Conservation (phyloP, 2,113 vertebrate species). For the Malurus melanocephalus region DNA sequence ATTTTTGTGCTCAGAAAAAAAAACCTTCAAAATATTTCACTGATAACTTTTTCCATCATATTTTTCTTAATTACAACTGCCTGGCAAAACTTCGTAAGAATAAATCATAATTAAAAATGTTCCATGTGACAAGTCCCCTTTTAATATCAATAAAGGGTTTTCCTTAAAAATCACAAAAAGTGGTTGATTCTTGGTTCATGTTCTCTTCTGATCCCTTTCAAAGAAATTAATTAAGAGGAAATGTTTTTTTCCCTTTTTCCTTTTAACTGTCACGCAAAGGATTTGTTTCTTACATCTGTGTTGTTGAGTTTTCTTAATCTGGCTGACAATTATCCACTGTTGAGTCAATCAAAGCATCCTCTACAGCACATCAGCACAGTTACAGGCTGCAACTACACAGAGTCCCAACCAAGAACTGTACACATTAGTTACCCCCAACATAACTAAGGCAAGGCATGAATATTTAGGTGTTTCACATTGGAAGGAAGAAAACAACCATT, state of each 20-base stretch:
- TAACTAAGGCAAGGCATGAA: background rate
- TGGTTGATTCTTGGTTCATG: background rate
- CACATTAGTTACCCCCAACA: background rate
- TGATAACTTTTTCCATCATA: background rate
- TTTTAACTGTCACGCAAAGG: background rate
- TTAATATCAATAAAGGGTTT: background rate
- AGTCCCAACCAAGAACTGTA: background rate
- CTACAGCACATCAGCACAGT: background rate
- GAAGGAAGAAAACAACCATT: background rate
- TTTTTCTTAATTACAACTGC: background rate
- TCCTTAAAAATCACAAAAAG: background rate
- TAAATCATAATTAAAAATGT: background rate
- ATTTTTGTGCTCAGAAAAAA: background rate
- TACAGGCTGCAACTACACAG: background rate
- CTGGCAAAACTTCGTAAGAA: background rate
- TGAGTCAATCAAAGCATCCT: background rate
- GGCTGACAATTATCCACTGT: background rate
- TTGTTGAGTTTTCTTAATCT: background rate
- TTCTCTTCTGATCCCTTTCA: background rate
- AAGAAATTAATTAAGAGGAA: conserved; percentile 9
- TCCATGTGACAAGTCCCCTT: background rate
- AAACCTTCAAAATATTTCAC: background rate
- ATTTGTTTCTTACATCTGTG: background rate
- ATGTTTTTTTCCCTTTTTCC: background rate
- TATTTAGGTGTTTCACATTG: background rate